Evolutionary conservation across 2,797 vertebrate species (phyloP), one percentile per base, ranked within the genome.

Genomic region (Microcaecilia unicolor): DNA sequence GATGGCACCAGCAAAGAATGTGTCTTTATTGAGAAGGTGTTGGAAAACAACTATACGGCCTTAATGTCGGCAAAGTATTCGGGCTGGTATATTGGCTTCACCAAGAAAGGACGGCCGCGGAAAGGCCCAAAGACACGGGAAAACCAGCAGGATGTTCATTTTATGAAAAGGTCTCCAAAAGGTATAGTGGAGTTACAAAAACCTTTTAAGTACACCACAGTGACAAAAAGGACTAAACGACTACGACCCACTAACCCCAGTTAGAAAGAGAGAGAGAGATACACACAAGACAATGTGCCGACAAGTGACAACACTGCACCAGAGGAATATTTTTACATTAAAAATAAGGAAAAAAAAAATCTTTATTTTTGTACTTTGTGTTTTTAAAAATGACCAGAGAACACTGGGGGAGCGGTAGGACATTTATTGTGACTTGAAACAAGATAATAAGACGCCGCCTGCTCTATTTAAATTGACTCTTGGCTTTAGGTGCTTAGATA

Each of bases 71-170:
- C 87, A 0, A 87, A 81, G 41, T 86, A 90, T 43, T 60, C 74
- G 0, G 86, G 84, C 70, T 91, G 88, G 88, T 91, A 87, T 5
- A 79, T 91, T 34, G 87, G 86, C 65, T 91, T 91, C 75, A 90
- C 85, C 51, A 91, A 90, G 76, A 89, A 84, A 61, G 88, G 88
- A 25, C 75, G 85, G 31, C 85, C 88, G 1, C 68, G 87, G 12
- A 84, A 85, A 45, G 87, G 88, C 30, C 80, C 86, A 18, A 88
- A 87, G 55, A 91, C 88, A 12, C 77, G 83, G 33, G 84, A 87
- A 55, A 91, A 89, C 58, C 87, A 90, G 58, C 81, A 88, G 59
- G 88, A 90, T 3, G 88, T 91, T 27, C 88, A 91, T 74, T 90
- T 91, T 67, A 87, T 91, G 87, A 91, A 91, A 55, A 79, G 88